These are phyloP conservation scores for Ageneiosus marmoratus DNA, from an alignment of 2,113 vertebrate genomes.

Conservation along the genomic window DNA sequence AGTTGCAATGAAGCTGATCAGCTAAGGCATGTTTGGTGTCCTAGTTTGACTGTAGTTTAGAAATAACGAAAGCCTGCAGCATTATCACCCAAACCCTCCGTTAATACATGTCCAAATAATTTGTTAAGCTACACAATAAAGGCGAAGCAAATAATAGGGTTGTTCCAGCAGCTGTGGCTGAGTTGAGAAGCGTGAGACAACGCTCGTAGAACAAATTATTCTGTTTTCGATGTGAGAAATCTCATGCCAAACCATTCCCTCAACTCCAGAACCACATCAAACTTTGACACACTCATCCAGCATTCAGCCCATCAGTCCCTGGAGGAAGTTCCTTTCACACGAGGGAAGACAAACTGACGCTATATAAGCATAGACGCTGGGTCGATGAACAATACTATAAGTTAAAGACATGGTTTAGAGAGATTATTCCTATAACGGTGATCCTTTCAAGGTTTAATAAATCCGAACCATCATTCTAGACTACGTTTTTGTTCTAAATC, in stretches of 20 bases:
- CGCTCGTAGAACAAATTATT: constrained; percentile 10
- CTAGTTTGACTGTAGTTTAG: background rate
- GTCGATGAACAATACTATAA: background rate
- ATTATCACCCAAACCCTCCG: background rate
- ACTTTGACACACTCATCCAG: constrained; percentile 7
- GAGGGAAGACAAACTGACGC: constrained; percentile 30
- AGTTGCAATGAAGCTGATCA: background rate
- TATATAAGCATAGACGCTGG: background rate
- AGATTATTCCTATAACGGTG: background rate
- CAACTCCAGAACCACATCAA: constrained; percentile 46
- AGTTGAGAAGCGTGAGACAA: constrained; percentile 11
- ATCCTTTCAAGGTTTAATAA: background rate
- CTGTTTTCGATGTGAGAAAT: constrained; percentile 12
- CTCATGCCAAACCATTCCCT: constrained; percentile 18
- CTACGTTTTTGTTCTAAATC: background rate
- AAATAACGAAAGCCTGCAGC: background rate
- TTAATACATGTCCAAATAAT: background rate
- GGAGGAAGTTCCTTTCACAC: constrained; percentile 21
- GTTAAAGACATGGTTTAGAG: background rate
- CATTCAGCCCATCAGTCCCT: constrained; percentile 15
- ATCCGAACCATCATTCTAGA: background rate
- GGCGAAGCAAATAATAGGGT: background rate
- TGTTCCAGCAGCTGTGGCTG: background rate
- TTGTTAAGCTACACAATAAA: constrained; percentile 3
- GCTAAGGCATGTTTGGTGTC: background rate